A percentile compares a stretch with the other conserved stretches of the same genome.
These are phyloP conservation scores for Danaus plexippus DNA, from an alignment of 1,140 invertebrate species.

Conservation along the genomic window DNA sequence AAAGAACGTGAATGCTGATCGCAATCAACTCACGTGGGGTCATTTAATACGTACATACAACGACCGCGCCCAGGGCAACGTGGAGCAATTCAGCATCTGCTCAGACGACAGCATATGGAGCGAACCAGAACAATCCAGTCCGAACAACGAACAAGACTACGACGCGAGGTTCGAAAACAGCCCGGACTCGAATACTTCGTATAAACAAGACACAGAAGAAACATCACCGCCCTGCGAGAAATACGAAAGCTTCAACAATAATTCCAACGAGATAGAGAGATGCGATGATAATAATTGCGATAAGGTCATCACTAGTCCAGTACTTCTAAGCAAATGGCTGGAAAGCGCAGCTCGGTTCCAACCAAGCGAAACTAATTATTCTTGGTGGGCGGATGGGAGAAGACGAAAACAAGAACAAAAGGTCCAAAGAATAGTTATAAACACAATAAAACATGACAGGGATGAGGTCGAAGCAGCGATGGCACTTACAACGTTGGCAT, in stretches of 20 bases:
- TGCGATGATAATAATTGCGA: conserved; percentile 31
- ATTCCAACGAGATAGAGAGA: conserved; percentile 43
- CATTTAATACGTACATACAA: conserved; percentile 82
- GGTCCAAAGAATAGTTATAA: conserved; percentile 27
- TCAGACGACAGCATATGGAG: conserved; percentile 83
- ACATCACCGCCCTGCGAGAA: conserved; percentile 58
- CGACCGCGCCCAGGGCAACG: conserved; percentile 78
- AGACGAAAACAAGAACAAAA: conserved; percentile 39
- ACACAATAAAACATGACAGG: conserved; percentile 68
- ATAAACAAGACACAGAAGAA: conserved; percentile 38
- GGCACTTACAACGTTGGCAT: conserved; percentile 74
- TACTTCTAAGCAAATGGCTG: conserved; percentile 78
- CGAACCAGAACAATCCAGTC: conserved; percentile 66
- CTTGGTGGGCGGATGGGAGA: conserved; percentile 73
- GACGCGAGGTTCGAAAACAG: conserved; percentile 32
- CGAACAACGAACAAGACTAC: conserved; percentile 32
- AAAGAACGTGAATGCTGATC: conserved; percentile 78
- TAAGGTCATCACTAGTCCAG: conserved; percentile 58
- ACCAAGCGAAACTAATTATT: conserved; percentile 77
- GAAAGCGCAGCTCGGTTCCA: conserved; percentile 78
- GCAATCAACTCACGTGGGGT: conserved; percentile 78
- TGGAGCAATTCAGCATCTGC: conserved; percentile 82
- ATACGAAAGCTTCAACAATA: conserved; percentile 52
- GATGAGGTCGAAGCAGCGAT: conserved; percentile 81
- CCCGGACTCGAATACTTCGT: conserved; percentile 34